Base-by-base conservation (phyloP, 2,888 invertebrate species). In the Melieria picta region DNA sequence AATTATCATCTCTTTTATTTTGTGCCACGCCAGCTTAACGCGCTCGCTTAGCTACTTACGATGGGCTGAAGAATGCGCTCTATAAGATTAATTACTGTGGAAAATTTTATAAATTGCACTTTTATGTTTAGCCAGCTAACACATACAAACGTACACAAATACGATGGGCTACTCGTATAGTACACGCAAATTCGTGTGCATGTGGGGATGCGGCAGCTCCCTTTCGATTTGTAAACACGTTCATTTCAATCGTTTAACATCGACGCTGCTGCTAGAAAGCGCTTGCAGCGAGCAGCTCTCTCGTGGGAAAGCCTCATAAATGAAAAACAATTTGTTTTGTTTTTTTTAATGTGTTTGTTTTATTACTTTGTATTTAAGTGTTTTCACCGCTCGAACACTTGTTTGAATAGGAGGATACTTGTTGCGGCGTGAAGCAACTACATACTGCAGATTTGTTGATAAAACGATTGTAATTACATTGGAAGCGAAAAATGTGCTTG, bases 31-130 rank as follows among this genome's bases (percentile, higher is more conserved):
- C 30, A 30, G 30, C 30, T 30, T 30, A 30, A 30, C 30, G 30
- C 30, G 30, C 30, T 30, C 30, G 30, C 30, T 30, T 3, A 30
- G 30, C 30, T 30, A 30, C 42, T 13, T n/a, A 57, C 11, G 42
- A 16, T 47, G 42, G 50, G 16, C 7, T 11, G 11, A 48, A 30
- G 30, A 48, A 48, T 46, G 63, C 63, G 48, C 46, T 16, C 11
- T 10, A 9, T 9, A n/a, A 64, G 63, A 11, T 58, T 30, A 69
- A 64, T 64, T 58, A 47, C 69, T 48, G 64, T 58, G 7, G 58
- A 64, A 58, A 69, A 60, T 69, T 58, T 58, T 58, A 64, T 69
- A 69, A 64, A 69, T 64, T 58, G 52, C 69, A 50, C 61, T 61
- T 69, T 55, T 46, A 60, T 30, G n/a, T 48, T 48, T 47, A 66